These are phyloP conservation scores for Siniperca knerii DNA, from an alignment of 2,113 vertebrate species.

Conservation along the genomic window DNA sequence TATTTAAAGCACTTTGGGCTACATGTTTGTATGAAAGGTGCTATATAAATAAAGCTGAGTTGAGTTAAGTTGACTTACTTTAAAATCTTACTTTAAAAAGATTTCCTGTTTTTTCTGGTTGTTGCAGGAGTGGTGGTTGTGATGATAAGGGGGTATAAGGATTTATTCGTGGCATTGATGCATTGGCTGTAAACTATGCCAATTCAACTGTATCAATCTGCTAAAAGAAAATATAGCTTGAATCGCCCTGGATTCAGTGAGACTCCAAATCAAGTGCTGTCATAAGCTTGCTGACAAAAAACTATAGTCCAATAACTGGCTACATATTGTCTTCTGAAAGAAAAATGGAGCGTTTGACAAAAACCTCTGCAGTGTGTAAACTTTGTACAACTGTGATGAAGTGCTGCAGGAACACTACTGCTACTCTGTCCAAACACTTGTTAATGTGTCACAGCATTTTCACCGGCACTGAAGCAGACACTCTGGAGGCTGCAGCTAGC, in stretches of 20 bases:
- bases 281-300: background rate
- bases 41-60: no score
- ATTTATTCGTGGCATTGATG: background rate
- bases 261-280: no score
- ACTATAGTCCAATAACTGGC: background rate
- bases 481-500: background rate
- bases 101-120: background rate
- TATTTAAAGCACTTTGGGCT: no score
- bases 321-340: background rate
- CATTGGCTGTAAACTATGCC: background rate
- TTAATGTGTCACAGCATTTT: conserved; percentile 28
- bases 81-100: background rate
- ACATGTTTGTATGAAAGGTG: no score
- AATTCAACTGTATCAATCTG: no score
- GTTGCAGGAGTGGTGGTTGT: background rate
- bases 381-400: conserved; percentile 9
- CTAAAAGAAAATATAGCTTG: no score
- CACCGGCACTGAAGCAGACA: background rate
- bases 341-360: conserved; percentile 17
- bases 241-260: no score
- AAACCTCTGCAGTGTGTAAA: conserved; percentile 17
- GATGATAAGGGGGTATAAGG: background rate
- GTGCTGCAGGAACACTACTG: conserved; percentile 6
- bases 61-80: background rate
- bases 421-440: conserved; percentile 28